Evolutionary conservation across 1,140 invertebrate species (phyloP).

Genomic region (Oryctes rhinoceros): DNA sequence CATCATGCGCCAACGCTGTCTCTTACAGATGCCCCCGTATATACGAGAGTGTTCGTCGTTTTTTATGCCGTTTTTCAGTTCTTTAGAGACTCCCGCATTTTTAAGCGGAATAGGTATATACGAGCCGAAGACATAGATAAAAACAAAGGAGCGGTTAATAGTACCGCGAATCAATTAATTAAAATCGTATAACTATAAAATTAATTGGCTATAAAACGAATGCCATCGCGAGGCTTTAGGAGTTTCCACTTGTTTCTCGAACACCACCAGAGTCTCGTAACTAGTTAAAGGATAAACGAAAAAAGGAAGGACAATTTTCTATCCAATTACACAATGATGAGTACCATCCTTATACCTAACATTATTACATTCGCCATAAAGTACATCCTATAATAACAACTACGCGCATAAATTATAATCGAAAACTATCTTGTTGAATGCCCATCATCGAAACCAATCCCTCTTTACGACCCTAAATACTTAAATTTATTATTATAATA

Average conservation of each 20-base stretch:
- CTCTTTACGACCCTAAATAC: constrained; percentile 22
- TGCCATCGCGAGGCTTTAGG: not conserved
- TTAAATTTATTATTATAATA: constrained; percentile 10
- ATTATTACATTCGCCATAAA: not conserved
- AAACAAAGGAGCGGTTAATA: not conserved
- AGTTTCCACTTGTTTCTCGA: not conserved
- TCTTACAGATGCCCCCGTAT: not conserved
- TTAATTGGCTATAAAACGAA: not conserved
- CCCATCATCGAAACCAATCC: constrained; percentile 1
- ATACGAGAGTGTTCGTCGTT: not conserved
- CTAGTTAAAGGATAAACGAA: not conserved
- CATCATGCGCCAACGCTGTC: not conserved
- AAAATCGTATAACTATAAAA: not conserved
- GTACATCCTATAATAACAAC: not conserved
- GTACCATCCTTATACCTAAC: not conserved
- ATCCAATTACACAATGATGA: not conserved
- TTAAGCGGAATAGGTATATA: not conserved
- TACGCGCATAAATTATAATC: not conserved
- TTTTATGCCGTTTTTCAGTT: not conserved
- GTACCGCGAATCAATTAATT: constrained; percentile 10
- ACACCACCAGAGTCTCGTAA: not conserved
- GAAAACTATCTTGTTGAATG: not conserved
- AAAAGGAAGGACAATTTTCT: not conserved
- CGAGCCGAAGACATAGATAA: not conserved
- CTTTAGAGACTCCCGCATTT: not conserved